Percentiles rank a stretch among this genome's conserved stretches.
phyloP scores from a whole-genome alignment of 2,797 vertebrate species.

The Diplodus sargus region DNA sequence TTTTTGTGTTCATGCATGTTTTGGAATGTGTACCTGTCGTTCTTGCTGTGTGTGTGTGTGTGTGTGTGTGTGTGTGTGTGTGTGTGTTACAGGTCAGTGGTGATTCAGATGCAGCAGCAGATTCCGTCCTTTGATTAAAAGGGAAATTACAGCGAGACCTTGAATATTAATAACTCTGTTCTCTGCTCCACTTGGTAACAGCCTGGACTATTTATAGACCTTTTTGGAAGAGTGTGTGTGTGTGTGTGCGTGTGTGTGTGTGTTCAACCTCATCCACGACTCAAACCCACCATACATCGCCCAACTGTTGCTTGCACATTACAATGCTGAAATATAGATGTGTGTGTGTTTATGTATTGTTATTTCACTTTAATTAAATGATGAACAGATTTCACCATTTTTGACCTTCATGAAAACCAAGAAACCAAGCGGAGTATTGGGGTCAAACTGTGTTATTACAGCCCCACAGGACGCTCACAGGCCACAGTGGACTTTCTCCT shows the following conservation, averaged over 20 bases:
- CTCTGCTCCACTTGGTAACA: constrained; percentile 38
- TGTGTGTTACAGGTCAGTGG: constrained; percentile 10
- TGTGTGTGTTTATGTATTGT: constrained; percentile 5
- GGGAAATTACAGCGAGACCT: constrained; percentile 46
- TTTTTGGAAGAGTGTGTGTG: background rate
- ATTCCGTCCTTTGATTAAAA: constrained; percentile 50
- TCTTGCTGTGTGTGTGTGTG: constrained; percentile 3
- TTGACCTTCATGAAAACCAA: too few species aligned
- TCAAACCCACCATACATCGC: background rate
- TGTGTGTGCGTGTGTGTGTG: constrained; percentile 4
- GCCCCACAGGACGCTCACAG: too few species aligned
- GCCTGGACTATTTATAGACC: constrained; percentile 39
- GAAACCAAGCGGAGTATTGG: too few species aligned
- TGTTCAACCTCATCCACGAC: constrained; percentile 3
- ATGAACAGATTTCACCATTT: background rate
- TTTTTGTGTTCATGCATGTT: background rate
- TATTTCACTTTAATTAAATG: background rate
- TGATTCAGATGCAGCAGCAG: constrained; percentile 51
- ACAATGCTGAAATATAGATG: constrained; percentile 4
- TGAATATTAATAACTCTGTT: constrained; percentile 60
- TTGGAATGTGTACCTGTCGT: background rate
- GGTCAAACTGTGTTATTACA: too few species aligned
- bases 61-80: constrained; percentile 11
- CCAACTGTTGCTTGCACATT: background rate
- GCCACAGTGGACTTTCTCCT: too few species aligned